Conservation (phyloP, 2,113 vertebrate species). For the Tupaia chinensis region DNA sequence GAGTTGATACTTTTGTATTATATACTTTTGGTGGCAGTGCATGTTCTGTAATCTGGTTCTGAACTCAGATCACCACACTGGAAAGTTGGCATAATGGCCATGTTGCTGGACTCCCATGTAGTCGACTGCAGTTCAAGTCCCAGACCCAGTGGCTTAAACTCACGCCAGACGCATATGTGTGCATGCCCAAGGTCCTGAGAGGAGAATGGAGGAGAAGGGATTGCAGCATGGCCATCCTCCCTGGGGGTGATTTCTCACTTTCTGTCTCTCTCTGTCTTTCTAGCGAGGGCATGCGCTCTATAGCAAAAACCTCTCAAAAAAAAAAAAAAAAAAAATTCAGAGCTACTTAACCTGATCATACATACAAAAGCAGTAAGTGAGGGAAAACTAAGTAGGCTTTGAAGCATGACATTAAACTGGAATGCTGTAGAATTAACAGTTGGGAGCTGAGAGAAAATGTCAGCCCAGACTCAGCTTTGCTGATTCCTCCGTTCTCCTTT, state of each 20-base stretch:
- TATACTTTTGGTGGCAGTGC: background rate
- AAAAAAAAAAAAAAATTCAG: background rate
- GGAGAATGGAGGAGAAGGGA: too few relatives aligned
- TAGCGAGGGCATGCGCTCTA: too few relatives aligned
- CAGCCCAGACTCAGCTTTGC: conserved; percentile 17
- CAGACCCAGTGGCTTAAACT: too few relatives aligned
- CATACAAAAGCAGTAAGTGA: background rate
- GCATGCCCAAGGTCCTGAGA: too few relatives aligned
- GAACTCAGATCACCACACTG: background rate
- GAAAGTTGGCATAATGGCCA: background rate
- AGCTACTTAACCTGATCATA: conserved; percentile 31
- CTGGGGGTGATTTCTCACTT: too few relatives aligned
- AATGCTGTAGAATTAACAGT: conserved; percentile 37
- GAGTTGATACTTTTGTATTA: background rate
- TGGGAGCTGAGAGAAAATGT: conserved; percentile 40
- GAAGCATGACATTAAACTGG: conserved; percentile 40
- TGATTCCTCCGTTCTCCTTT: background rate
- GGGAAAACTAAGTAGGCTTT: conserved; percentile 40
- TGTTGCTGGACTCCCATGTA: too few relatives aligned
- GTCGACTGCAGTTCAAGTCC: too few relatives aligned
- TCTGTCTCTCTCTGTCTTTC: too few relatives aligned
- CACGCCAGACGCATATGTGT: too few relatives aligned
- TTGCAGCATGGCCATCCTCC: too few relatives aligned
- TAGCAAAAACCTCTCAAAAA: too few relatives aligned
- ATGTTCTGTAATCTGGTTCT: background rate